Percentiles rank a stretch among this genome's conserved stretches.
These are phyloP conservation scores for Matsumurasca onukii DNA, from an alignment of 1,140 invertebrate genomes.

Conservation along the genomic window DNA sequence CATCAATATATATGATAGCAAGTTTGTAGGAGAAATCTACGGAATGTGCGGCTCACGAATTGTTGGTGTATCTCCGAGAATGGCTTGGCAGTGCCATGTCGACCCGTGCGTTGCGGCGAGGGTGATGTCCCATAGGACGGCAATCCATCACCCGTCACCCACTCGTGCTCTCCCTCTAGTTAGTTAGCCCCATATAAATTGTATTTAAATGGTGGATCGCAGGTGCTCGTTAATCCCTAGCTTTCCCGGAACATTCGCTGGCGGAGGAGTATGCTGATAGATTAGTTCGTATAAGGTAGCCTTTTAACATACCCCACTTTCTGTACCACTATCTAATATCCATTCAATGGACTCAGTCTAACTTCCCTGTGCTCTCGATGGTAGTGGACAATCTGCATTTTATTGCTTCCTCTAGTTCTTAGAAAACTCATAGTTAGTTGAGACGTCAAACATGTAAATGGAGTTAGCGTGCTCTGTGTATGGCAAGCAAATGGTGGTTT, in stretches of 20 bases:
- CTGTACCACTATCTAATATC: constrained; percentile 20
- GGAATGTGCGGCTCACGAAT: too few relatives aligned
- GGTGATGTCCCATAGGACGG: not conserved
- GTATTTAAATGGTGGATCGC: constrained; percentile 18
- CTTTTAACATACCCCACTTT: constrained; percentile 22
- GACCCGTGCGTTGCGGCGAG: too few relatives aligned
- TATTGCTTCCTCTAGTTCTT: constrained; percentile 4
- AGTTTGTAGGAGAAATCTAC: too few relatives aligned
- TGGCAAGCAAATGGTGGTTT: too few relatives aligned
- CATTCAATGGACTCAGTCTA: constrained; percentile 18
- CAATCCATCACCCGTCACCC: not conserved
- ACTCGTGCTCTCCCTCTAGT: not conserved
- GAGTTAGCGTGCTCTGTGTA: too few relatives aligned
- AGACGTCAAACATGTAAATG: too few relatives aligned
- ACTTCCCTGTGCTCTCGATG: not conserved
- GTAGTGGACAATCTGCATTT: not conserved
- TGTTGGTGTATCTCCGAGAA: too few relatives aligned
- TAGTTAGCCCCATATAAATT: constrained; percentile 19
- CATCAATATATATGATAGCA: too few relatives aligned
- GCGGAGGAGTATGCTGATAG: constrained; percentile 15
- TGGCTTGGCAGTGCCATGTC: too few relatives aligned
- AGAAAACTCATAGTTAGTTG: too few relatives aligned
- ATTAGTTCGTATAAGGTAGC: constrained; percentile 26
- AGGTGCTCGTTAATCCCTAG: constrained; percentile 6
- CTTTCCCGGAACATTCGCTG: not conserved